Base-by-base conservation (phyloP, 2,888 invertebrate genomes). In the Trachelus iudaicus region DNA sequence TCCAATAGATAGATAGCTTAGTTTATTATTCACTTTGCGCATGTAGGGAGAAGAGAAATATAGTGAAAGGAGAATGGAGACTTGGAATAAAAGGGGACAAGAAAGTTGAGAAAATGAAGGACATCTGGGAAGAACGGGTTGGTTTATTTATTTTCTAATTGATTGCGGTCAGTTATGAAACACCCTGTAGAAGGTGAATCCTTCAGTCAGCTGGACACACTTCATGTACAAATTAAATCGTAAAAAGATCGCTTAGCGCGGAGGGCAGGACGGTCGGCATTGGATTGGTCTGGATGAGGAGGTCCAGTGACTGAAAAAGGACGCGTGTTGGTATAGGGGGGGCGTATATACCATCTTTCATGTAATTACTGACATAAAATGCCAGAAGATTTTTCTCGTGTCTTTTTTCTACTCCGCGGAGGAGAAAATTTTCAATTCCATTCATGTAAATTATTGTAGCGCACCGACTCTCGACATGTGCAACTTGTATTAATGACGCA, bases 401-500 rank as follows among this genome's bases (percentile, higher is more conserved):
- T 88, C 88, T 89, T 89, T 89, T 88, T 90, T 89, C 89, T 89
- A 87, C 89, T 89, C 87, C 85, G 86, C 85, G 86, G 86, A 89
- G 90, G 90, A 89, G 90, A 91, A 90, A 90, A 91, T 91, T 90
- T 91, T 91, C 90, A 90, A 90, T 91, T 90, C 89, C 90, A 91
- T 91, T 91, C 91, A 91, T 89, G 91, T 90, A 90, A 91, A 91
- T 91, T 91, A 89, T 90, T 90, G 89, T 90, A 90, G 91, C 91
- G 91, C 89, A 90, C 90, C 85, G 87, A 87, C 90, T 91, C 90
- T 91, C 90, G 90, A 90, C 90, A 90, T 91, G 89, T 90, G 91
- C 90, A 90, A 91, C 91, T 91, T 91, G 91, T 90, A 91, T 91
- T 91, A 91, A 91, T 91, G 91, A 91, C 90, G 90, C 89, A 90